Base-by-base conservation (phyloP, 2,113 vertebrate genomes). In the Xiphophorus couchianus region DNA sequence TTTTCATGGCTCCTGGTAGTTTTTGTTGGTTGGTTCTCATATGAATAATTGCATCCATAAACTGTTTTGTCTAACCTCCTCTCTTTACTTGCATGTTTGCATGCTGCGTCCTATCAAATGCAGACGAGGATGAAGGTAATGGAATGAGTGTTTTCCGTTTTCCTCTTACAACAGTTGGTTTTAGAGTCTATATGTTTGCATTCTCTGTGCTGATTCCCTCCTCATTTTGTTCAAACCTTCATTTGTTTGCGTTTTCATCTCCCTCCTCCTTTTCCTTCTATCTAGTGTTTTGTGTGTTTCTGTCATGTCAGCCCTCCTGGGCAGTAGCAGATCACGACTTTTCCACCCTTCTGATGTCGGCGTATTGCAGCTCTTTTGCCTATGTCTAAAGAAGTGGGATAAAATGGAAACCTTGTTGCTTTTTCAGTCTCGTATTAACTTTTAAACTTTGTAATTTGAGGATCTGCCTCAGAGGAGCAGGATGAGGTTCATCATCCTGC, bases 61-160 rank as follows among this genome's bases (percentile, higher is more conserved):
- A 51, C 39, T 78, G 35, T 74, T 76, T 8, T 84, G 62, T 95
- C 95, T 97, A 97, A 97, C 94, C 87, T 58, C 78, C 69, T 96
- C 88, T 96, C 94, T 97, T 94, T 95, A 94, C 96, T 98, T 83
- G 97, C 97, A 97, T 97, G 97, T 95, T 92, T 98, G 98, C 97
- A 98, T 98, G 97, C 95, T 90, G 96, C 90, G 93, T 93, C 94
- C 90, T 96, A 67, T 95, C 94, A 96, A 95, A 96, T 92, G 88
- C 97, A 98, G 98, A 97, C 86, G 94, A 93, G 92, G 94, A 96
- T 12, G 96, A 97, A 99, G 98, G 97, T 99, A 98, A 98, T 94
- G 85, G 74, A 81, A 85, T 81, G 37, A 68, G 66, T 68, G 39
- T 80, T 77, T 78, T 66, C 66, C 30, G 39, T 80, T 77, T 78